These are phyloP conservation scores for Lypha dubia DNA, from an alignment of 2,888 invertebrate genomes.

Conservation along the genomic window DNA sequence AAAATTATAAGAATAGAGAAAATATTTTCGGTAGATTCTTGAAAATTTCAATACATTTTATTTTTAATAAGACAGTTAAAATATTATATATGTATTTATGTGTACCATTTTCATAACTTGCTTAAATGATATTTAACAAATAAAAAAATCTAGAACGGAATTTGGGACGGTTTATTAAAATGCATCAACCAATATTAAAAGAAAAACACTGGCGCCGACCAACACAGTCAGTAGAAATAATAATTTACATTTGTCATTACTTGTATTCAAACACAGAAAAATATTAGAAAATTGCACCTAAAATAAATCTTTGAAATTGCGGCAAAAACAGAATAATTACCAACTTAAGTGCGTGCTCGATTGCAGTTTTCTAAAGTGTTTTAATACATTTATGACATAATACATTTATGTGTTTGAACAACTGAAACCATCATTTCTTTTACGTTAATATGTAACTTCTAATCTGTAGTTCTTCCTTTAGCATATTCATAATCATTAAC, in stretches of 20 bases:
- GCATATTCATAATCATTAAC: too few species aligned
- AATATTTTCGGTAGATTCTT: too few species aligned
- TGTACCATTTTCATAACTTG: too few species aligned
- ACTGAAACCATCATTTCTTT: slow-evolving; percentile 5
- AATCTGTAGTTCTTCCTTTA: too few species aligned
- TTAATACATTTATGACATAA: not conserved
- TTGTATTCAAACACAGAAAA: not conserved
- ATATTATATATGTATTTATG: too few species aligned
- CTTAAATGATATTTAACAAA: not conserved
- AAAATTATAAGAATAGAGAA: too few species aligned
- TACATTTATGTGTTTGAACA: slow-evolving; percentile 21
- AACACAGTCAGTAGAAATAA: too few species aligned
- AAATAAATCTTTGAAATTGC: slow-evolving; percentile 33
- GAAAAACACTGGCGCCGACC: slow-evolving; percentile 5
- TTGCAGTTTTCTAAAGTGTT: slow-evolving; percentile 26
- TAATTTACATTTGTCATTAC: slow-evolving; percentile 36
- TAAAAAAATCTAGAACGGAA: not conserved
- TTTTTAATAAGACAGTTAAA: too few species aligned
- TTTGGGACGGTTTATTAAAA: not conserved
- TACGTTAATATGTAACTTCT: too few species aligned
- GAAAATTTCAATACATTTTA: too few species aligned
- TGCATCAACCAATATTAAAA: not conserved
- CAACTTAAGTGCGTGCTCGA: slow-evolving; percentile 29
- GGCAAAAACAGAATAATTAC: not conserved
- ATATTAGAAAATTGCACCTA: not conserved